Base-by-base conservation (phyloP, 2,113 vertebrate genomes). In the Madoqua kirkii region DNA sequence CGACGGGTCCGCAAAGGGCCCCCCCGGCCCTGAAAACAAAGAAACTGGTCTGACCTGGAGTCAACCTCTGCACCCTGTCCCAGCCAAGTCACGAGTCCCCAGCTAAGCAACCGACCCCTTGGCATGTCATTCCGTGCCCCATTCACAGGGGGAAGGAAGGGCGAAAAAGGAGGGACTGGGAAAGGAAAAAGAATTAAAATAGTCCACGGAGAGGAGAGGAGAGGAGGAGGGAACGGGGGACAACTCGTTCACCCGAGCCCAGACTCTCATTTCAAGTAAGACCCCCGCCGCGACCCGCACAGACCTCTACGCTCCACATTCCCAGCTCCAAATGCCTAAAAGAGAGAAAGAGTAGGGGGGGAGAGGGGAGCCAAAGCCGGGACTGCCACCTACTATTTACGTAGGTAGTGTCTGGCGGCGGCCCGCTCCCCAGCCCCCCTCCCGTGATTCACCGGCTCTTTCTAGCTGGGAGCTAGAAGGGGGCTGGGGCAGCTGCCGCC, bases 221-320 rank as follows among this genome's bases (percentile, higher is more conserved):
- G 60, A 92, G 33, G 48, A 57, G 59, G 87, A 52, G 57, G 83
- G 62, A 40, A 64, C 36, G 23, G 9, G 60, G 54, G 71, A 59
- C 85, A 62, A 27, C 40, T 93, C 79, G 17, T 93, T 97, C 89
- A 87, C 6, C 76, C 62, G 98, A 96, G 96, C 50, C 85, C 86
- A 93, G 36, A 84, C 91, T 95, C 82, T 59, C 29, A 78, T 96
- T 94, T 85, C 62, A 23, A 97, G 54, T 6, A 43, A 79, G 79
- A 82, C 29, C 79, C 88, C 59, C 33, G 54, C 90, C 25, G 60
- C 74, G 57, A 90, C 87, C 78, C 60, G 29, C 82, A 0, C 93
- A 82, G 74, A 82, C 21, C 55, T 88, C 85, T 13, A 21, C 17
- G 87, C 55, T 50, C 43, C 78, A 86, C 50, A 82, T 29, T 82